Evolutionary conservation across 2,113 vertebrate species (phyloP).

Genomic region (Muntiacus reevesi): DNA sequence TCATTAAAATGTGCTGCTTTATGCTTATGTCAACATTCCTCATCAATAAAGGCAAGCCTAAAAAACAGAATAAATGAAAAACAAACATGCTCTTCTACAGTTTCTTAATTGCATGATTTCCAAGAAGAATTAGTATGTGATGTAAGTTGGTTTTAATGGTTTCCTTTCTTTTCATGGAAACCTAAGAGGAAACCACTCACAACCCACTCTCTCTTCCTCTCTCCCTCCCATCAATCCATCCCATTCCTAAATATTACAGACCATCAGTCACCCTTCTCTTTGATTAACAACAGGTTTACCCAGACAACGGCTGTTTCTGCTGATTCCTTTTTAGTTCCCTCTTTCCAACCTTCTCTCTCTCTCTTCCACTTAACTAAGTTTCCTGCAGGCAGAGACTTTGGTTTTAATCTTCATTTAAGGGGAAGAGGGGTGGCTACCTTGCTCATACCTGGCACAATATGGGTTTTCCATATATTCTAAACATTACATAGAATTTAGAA

Average conservation of each 20-base stretch:
- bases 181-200: not conserved
- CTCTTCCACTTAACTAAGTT: not conserved
- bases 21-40: not conserved
- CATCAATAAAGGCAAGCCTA: not conserved
- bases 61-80: constrained; percentile 14
- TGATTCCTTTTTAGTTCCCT: not conserved
- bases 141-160: not conserved
- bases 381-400: not conserved
- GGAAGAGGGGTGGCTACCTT: not conserved
- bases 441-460: not conserved
- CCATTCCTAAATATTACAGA: not conserved
- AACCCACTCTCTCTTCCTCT: not conserved
- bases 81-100: not conserved
- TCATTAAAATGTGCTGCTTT: constrained; percentile 29
- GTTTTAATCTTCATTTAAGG: not conserved
- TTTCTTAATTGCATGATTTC: constrained; percentile 37
- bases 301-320: not conserved
- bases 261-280: not conserved
- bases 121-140: not conserved
- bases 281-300: not conserved
- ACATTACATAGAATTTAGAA: not conserved
- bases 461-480: not conserved
- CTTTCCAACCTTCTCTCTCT: not conserved
- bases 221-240: not conserved
- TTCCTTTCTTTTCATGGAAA: not conserved